Evolutionary conservation across 2,113 vertebrate genomes (phyloP), one percentile per base, ranked within the genome.

Genomic region (Etheostoma spectabile): DNA sequence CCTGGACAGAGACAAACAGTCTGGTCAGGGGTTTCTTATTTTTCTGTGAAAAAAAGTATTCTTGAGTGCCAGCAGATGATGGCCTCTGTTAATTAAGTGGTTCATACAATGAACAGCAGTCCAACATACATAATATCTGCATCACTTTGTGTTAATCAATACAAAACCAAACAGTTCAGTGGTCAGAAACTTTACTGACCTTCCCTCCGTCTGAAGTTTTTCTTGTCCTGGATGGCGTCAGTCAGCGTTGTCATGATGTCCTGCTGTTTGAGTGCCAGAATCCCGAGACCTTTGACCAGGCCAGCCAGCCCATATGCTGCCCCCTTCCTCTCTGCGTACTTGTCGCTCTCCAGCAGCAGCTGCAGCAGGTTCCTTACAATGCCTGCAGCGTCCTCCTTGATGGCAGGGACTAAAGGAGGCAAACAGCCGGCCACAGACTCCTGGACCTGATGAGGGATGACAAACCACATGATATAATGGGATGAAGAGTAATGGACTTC

Each of bases 151-250:
- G 11, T 42, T 49, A 52, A 65, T 30, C 1, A 33, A 42, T 69
- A 35, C 33, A 46, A 52, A 72, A 30, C 7, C n/a, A 30, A 38
- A 62, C 22, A 11, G 67, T 45, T 46, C 15, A 45, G 0, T 16
- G 8, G n/a, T 48, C 69, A 38, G 2, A 67, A 49, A 27, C 21
- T 30, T 15, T 21, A 66, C 86, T 92, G 80, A 99, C 98, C 98
- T 80, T 99, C 98, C 88, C 98, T 95, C 22, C 97, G 95, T 61
- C 98, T 96, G 89, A 99, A 98, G 91, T 99, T 99, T 90, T 99
- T 99, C 95, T 99, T 99, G 92, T 99, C 98, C 91, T 99, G 98
- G 87, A 99, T 99, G 82, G 97, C 98, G 6, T 99, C 97, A 0
- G 97, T 99, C 68, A 99, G 93, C 0, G 97, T 98, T 65, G 96